Conservation (phyloP, 2,888 invertebrate species). For the Hyalella azteca region DNA sequence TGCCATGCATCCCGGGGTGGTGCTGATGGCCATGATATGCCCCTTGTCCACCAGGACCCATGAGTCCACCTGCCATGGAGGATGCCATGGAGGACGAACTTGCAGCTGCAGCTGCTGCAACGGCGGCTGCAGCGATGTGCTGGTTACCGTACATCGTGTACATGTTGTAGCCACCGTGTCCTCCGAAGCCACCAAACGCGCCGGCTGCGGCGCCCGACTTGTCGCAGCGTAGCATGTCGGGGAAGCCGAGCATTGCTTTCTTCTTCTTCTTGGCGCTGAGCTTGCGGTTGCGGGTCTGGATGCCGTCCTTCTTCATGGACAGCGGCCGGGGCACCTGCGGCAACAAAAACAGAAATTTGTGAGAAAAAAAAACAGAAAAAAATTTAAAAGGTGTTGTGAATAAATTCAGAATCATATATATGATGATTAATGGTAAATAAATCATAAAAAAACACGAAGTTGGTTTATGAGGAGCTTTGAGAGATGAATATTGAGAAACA, state of each 20-base stretch:
- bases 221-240: slow-evolving; percentile 55
- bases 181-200: slow-evolving; percentile 27
- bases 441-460: too few relatives aligned
- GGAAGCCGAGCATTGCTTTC: slow-evolving; percentile 55
- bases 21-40: slow-evolving; percentile 28
- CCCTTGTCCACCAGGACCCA: slow-evolving; percentile 41
- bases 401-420: too few relatives aligned
- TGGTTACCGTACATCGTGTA: slow-evolving; percentile 40
- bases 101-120: slow-evolving; percentile 18
- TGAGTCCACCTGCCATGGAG: slow-evolving; percentile 54
- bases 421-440: too few relatives aligned
- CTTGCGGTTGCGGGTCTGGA: slow-evolving; percentile 59
- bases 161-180: slow-evolving; percentile 32
- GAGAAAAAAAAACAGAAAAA: too few relatives aligned
- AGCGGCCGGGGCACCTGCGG: slow-evolving; percentile 58
- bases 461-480: too few relatives aligned
- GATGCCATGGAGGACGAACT: slow-evolving; percentile 42
- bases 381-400: too few relatives aligned
- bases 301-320: slow-evolving; percentile 59
- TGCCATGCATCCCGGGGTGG: slow-evolving; percentile 53
- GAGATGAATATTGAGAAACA: too few relatives aligned
- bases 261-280: slow-evolving; percentile 58
- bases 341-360: background rate
- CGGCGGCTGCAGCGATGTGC: slow-evolving; percentile 27
- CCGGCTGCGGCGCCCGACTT: slow-evolving; percentile 41